Evolutionary conservation across 2,888 invertebrate species (phyloP), one percentile per base, ranked within the genome.

Genomic region (Meghimatium bilineatum): DNA sequence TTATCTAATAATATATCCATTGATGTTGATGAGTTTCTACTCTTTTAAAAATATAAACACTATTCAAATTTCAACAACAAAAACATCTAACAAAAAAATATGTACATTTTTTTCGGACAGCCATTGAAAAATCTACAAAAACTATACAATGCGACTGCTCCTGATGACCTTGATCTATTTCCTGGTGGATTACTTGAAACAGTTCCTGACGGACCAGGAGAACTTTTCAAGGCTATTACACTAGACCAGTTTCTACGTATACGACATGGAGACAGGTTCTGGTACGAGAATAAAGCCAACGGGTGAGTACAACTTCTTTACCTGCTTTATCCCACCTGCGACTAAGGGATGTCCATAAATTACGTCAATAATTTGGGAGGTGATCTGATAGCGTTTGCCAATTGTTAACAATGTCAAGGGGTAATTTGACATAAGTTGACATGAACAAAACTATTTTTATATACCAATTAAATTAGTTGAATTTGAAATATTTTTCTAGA

Each of bases 121-220:
- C 86, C 86, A 52, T 87, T 90, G 29, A 3, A 74, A 20, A 67
- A 81, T 14, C 94, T 99, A n/a, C 95, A 96, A 81, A 95, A 96
- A 85, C 96, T 97, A 1, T 98, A 99, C 92, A 89, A 90, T 2
- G 86, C 85, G 60, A 76, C 76, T 75, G 36, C 52, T 32, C 94
- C 99, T 71, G 96, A 98, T 91, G 97, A 98, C 90, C 95, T 99
- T 26, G 99, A 99, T 93, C 96, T 98, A 29, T 99, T 99, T 93
- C 96, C 99, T 86, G 99, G 99, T 32, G 99, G 99, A 0, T 98
- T 99, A 97, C 94, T 99, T 87, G 99, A 99, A 93, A 97, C 98
- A 0, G 90, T 90, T 0, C 85, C 85, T 12, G 83, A 88, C 20
- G 94, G 94, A 14, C 93, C 94, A 0, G 99, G 99, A 0, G 97